Conservation (phyloP, 1,140 invertebrate genomes). For the Apis florea region DNA sequence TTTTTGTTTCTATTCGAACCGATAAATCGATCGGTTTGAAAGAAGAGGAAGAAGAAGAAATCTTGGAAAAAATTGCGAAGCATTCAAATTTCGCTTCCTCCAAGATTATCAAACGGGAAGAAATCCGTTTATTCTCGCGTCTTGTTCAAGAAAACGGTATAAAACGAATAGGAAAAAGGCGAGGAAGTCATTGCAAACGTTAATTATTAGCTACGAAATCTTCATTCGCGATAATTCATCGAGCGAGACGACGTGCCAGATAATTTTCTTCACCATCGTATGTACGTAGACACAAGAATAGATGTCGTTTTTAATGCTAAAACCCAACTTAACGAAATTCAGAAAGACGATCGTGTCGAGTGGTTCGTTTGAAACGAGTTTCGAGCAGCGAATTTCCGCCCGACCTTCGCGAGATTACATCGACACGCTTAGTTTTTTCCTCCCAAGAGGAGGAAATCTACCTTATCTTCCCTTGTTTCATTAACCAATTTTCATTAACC, state of each 20-base stretch:
- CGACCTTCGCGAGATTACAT: too few relatives aligned
- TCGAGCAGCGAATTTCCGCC: neutral
- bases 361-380: slow-evolving; percentile 10
- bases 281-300: neutral
- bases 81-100: too few relatives aligned
- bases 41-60: too few relatives aligned
- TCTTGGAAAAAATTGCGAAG: too few relatives aligned
- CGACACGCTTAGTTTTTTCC: neutral
- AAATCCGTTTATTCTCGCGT: too few relatives aligned
- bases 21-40: too few relatives aligned
- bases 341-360: slow-evolving; percentile 9
- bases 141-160: too few relatives aligned
- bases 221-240: too few relatives aligned
- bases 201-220: neutral
- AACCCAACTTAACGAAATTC: slow-evolving; percentile 34
- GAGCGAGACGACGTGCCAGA: too few relatives aligned
- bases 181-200: neutral
- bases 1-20: neutral
- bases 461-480: neutral
- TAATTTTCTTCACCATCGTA: too few relatives aligned
- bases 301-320: neutral
- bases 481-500: neutral
- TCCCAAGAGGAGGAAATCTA: neutral
- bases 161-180: too few relatives aligned
- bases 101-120: too few relatives aligned